Evolutionary conservation across 2,797 vertebrate species (phyloP).

Genomic region (Phoxinus dragarum): DNA sequence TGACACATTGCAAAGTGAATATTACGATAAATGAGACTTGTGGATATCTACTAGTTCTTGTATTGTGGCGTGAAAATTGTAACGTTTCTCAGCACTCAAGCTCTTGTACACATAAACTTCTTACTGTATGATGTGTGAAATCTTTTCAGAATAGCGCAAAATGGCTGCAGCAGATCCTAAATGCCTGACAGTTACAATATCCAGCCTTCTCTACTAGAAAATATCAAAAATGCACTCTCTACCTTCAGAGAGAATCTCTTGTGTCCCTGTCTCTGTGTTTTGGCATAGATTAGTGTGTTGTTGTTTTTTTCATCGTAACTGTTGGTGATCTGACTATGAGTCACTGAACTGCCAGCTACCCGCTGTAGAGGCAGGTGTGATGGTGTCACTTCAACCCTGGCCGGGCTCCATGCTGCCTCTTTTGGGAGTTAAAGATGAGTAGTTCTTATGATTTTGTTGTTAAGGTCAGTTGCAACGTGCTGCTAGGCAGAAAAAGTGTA

Average conservation of each 20-base stretch:
- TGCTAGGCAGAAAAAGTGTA: not conserved
- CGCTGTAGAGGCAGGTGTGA: slow-evolving; percentile 16
- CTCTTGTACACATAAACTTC: not conserved
- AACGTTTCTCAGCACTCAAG: not conserved
- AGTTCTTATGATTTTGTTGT: slow-evolving; percentile 26
- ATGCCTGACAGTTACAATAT: not conserved
- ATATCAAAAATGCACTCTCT: not conserved
- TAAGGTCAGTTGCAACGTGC: slow-evolving; percentile 10
- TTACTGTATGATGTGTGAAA: not conserved
- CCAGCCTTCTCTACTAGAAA: not conserved
- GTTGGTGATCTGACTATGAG: slow-evolving; percentile 27
- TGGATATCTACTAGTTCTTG: slow-evolving; percentile 20
- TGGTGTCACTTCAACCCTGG: slow-evolving; percentile 22
- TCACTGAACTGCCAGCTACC: slow-evolving; percentile 24
- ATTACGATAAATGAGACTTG: slow-evolving; percentile 15
- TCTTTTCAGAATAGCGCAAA: not conserved
- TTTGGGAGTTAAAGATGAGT: slow-evolving; percentile 21
- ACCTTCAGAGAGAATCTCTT: not conserved
- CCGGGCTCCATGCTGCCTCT: not conserved
- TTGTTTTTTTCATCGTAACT: not conserved
- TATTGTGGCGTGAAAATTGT: not conserved
- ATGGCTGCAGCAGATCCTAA: not conserved
- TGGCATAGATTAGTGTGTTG: not conserved
- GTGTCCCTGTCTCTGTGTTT: not conserved
- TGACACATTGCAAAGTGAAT: slow-evolving; percentile 27